Percentiles rank a stretch among this genome's conserved stretches.
phyloP scores from a whole-genome alignment of 2,797 vertebrate species.

The Fundulus diaphanus region DNA sequence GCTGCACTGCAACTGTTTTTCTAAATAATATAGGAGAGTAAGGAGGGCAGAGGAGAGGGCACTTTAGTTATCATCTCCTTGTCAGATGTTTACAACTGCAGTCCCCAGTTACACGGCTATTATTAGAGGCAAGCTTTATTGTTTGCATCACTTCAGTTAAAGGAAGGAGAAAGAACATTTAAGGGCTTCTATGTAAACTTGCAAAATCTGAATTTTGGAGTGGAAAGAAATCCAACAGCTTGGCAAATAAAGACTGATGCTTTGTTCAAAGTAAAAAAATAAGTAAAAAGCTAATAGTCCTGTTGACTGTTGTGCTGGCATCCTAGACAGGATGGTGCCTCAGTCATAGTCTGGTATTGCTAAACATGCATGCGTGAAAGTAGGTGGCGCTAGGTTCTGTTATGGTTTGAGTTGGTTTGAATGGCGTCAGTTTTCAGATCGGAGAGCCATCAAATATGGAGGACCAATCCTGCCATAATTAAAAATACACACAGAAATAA shows the following conservation, averaged over 20 bases:
- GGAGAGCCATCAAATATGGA: constrained; percentile 36
- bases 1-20: constrained; percentile 63
- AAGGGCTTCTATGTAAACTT: constrained; percentile 46
- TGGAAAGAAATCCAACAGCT: constrained; percentile 35
- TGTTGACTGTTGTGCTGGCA: constrained; percentile 54
- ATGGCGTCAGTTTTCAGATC: constrained; percentile 37
- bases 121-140: constrained; percentile 71
- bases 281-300: constrained; percentile 43
- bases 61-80: constrained; percentile 76
- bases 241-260: constrained; percentile 34
- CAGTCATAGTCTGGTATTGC: constrained; percentile 32
- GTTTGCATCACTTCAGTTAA: constrained; percentile 52
- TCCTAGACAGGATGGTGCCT: constrained; percentile 7
- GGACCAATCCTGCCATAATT: no score
- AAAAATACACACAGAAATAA: no score
- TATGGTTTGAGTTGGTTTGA: constrained; percentile 37
- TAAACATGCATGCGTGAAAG: constrained; percentile 39
- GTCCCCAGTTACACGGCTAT: constrained; percentile 71
- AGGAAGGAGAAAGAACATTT: constrained; percentile 41
- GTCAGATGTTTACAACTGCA: constrained; percentile 69
- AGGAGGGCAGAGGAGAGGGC: constrained; percentile 69
- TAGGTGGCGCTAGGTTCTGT: constrained; percentile 36
- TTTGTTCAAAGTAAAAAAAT: constrained; percentile 44
- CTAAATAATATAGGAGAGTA: constrained; percentile 70
- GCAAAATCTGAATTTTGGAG: constrained; percentile 25